Percentiles rank a stretch among this genome's conserved stretches.
Conservation (phyloP, 1,140 invertebrate species). For the Ptiloglossa arizonensis region DNA sequence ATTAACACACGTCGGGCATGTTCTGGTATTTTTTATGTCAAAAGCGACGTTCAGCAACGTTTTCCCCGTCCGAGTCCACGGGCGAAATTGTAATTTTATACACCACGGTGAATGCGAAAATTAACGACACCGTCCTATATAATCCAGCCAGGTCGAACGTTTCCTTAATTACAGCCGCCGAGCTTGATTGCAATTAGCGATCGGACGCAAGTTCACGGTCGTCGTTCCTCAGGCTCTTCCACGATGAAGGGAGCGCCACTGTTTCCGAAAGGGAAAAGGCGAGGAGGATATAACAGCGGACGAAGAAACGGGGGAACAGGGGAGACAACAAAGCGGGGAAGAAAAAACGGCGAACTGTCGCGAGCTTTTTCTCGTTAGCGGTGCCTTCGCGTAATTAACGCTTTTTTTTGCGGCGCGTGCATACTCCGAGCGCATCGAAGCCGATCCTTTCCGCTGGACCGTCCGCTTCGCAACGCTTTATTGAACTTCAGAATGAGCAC, state of each 20-base stretch:
- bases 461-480: slow-evolving; percentile 10
- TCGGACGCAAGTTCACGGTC: slow-evolving; percentile 3
- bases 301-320: not conserved
- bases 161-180: slow-evolving; percentile 22
- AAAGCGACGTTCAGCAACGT: too few species aligned
- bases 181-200: slow-evolving; percentile 19
- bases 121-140: not conserved
- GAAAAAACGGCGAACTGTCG: slow-evolving; percentile 23
- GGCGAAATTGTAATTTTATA: not conserved
- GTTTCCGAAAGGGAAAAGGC: not conserved
- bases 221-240: not conserved
- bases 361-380: slow-evolving; percentile 38
- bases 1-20: too few species aligned
- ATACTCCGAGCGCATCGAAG: not conserved
- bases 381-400: slow-evolving; percentile 35
- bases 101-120: not conserved
- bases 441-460: slow-evolving; percentile 2
- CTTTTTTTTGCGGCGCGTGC: not conserved
- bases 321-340: slow-evolving; percentile 10
- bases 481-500: slow-evolving; percentile 26
- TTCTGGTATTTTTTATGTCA: too few species aligned
- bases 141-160: not conserved
- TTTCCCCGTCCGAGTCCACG: too few species aligned
- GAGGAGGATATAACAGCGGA: not conserved
- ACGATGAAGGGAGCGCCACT: not conserved